Base-by-base conservation (phyloP, 2,113 vertebrate species). In the Danio rerio region DNA sequence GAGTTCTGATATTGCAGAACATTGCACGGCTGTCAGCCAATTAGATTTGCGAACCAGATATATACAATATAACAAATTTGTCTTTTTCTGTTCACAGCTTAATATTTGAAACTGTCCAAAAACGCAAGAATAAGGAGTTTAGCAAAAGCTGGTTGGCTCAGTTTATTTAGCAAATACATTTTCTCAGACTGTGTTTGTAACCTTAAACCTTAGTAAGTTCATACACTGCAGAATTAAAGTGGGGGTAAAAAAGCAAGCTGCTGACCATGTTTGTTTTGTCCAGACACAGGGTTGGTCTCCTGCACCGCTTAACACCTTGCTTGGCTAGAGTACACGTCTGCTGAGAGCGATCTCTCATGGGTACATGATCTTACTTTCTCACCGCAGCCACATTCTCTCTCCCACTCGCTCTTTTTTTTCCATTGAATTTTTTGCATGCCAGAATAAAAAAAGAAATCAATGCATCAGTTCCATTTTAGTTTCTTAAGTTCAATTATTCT, bases 241-340 rank as follows among this genome's bases (percentile, higher is more conserved):
- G 47, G 65, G 56, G 16, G 31, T 31, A 31, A 43, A 59, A 71
- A 73, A n/a, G 70, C 83, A 88, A 89, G 89, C 84, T 16, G 69
- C 6, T 84, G 45, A 55, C 80, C 45, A 77, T 88, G 58, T 91
- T 40, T 86, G 79, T 91, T 90, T 58, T 77, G 80, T 87, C 82
- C 80, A 83, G 88, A 86, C 89, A 78, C 89, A 90, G 89, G 83
- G 82, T 85, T 77, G 83, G 68, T 68, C 69, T 80, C 80, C 70
- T 21, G 72, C 66, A 74, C 76, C 76, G 78, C 84, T 75, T 91
- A 89, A 90, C 88, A 85, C 78, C 84, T 90, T 88, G 84, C 92
- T 85, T 86, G 87, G 79, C 87, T 90, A 84, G 83, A 65, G 59
- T 43, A 76, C 62, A 55, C 40, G 11, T 40, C 56, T 49, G 53